Evolutionary conservation across 2,797 vertebrate genomes (phyloP), one percentile per base, ranked within the genome.

Genomic region (Cossypha niveicapilla): DNA sequence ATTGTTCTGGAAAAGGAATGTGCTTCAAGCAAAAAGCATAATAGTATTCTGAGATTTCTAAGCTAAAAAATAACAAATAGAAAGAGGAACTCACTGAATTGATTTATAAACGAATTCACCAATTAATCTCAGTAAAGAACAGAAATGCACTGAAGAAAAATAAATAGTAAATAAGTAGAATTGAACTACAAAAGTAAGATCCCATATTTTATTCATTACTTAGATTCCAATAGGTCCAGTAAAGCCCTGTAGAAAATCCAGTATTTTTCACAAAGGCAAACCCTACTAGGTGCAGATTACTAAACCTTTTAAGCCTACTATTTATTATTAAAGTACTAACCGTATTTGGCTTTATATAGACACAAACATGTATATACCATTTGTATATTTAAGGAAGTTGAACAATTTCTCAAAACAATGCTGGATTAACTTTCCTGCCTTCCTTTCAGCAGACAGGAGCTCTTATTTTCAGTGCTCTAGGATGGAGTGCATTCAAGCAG

Each of bases 401-500:
- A 90, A 67, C 17, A 23, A 10, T 86, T 83, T 71, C 62, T 81
- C 54, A 17, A 41, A 93, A 91, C 76, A 90, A 83, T 45, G 45
- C 76, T 61, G 91, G 66, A 93, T 88, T 67, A 82, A 90, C 72
- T 94, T 94, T 83, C 61, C 92, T 93, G 92, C 74, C 58, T 77
- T 89, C 61, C 72, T 61, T 87, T 63, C 42, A 83, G 75, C 61
- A 61, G 45, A 67, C 50, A 37, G 2, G 15, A 90, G 61, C 57
- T 57, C 61, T 86, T 53, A 34, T 62, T 94, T 85, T 54, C 66
- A 78, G 41, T 28, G 70, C 58, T 90, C 66, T 58, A 66, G 47
- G 62, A 66, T 47, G 71, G 47, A 92, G 32, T 24, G 51, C 72
- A 72, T 47, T 80, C 35, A 78, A 86, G 66, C 73, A 80, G 66